A percentile compares a stretch with the other conserved stretches of the same genome.
These are phyloP conservation scores for Tillus elongatus DNA, from an alignment of 2,888 invertebrate species.

Conservation along the genomic window DNA sequence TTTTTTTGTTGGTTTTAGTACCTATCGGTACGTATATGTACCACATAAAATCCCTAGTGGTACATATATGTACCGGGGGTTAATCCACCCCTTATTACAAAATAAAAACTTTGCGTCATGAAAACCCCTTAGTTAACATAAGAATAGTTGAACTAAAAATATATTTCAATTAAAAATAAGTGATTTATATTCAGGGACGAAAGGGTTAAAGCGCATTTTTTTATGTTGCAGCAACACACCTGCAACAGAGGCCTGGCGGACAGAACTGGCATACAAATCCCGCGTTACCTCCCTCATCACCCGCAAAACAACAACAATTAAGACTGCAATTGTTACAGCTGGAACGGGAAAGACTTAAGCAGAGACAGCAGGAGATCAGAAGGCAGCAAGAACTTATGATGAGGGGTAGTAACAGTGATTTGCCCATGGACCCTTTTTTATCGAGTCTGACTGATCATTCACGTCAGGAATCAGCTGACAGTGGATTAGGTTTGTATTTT, in stretches of 20 bases:
- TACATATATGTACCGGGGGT: no score
- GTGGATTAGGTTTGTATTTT: slow-evolving; percentile 63
- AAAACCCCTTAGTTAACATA: no score
- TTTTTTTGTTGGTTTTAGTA: no score
- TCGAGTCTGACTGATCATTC: slow-evolving; percentile 80
- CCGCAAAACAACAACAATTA: slow-evolving; percentile 63
- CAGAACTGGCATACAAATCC: slow-evolving; percentile 20
- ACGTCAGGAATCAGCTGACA: slow-evolving; percentile 90
- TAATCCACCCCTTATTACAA: no score
- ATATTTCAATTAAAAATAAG: no score
- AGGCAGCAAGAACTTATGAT: slow-evolving; percentile 75
- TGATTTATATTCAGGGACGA: no score
- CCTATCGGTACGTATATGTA: no score
- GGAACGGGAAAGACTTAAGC: slow-evolving; percentile 80
- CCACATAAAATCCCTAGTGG: no score
- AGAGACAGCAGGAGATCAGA: slow-evolving; percentile 81
- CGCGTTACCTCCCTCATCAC: slow-evolving; percentile 47
- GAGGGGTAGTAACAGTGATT: slow-evolving; percentile 54
- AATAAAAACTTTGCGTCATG: no score
- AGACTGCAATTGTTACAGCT: slow-evolving; percentile 76
- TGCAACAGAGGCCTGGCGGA: slow-evolving; percentile 39
- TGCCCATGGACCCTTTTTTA: slow-evolving; percentile 69
- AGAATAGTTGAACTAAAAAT: no score
- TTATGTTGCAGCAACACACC: slow-evolving; percentile 49
- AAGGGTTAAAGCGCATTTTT: no score